These are phyloP conservation scores for Thaumetopoea pityocampa DNA, from an alignment of 1,140 invertebrate genomes.

Conservation along the genomic window DNA sequence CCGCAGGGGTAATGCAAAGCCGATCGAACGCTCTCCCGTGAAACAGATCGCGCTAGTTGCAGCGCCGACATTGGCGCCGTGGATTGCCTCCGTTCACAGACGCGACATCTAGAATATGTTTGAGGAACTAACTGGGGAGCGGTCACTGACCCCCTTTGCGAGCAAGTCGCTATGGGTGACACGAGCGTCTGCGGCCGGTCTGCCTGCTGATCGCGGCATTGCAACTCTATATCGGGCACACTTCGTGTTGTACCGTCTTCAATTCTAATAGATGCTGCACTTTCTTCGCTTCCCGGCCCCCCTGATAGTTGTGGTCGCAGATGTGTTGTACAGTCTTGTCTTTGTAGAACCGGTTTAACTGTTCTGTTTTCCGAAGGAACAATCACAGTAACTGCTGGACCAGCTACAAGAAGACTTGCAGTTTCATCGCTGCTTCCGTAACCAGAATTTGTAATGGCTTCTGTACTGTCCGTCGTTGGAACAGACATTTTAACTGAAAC, in stretches of 20 bases:
- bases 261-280: conserved; percentile 76
- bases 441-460: conserved; percentile 77
- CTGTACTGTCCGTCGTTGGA: conserved; percentile 70
- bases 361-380: conserved; percentile 63
- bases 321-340: conserved; percentile 89
- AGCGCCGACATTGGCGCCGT: conserved; percentile 84
- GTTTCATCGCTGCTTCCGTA: conserved; percentile 87
- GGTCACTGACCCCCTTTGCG: conserved; percentile 77
- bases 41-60: conserved; percentile 84
- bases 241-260: conserved; percentile 86
- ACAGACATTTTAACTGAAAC: conserved; percentile 66
- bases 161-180: conserved; percentile 74
- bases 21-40: conserved; percentile 82
- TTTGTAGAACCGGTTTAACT: conserved; percentile 86
- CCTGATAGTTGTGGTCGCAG: conserved; percentile 84
- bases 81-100: conserved; percentile 84
- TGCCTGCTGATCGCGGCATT: conserved; percentile 78
- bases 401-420: conserved; percentile 81
- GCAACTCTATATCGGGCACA: conserved; percentile 92
- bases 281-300: conserved; percentile 86
- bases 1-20: conserved; percentile 78
- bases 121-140: conserved; percentile 78
- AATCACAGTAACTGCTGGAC: conserved; percentile 69
- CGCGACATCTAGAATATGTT: conserved; percentile 78
- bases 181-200: conserved; percentile 74